Base-by-base conservation (phyloP, 2,113 vertebrate genomes). In the Toxotes jaculatrix region DNA sequence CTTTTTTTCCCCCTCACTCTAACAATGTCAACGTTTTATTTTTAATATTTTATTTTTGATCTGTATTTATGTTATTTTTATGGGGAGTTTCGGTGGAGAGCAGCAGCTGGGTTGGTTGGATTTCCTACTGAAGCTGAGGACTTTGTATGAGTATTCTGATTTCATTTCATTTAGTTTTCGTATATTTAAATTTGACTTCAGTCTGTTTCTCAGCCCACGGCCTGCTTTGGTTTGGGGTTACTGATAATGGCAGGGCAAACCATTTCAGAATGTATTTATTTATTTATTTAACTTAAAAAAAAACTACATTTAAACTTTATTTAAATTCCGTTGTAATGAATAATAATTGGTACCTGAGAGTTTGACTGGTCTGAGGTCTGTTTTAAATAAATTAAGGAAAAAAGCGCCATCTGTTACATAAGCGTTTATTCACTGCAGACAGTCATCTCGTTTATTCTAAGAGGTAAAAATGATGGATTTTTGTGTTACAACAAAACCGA, bases 1-100 rank as follows among this genome's bases (percentile, higher is more conserved):
- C 1, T 7, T 8, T 14, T 11, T 0, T 51, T 23, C 4, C 0
- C 0, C 0, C 34, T 71, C 0, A 5, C 4, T 56, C 5, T 53
- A 2, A 12, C 0, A 8, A n/a, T 14, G 5, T 38, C 2, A 13
- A 0, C 4, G 5, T 14, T 45, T 60, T 34, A 27, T 27, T n/a
- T 65, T 64, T 27, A 8, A 19, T 13, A 43, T 43, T 43, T 12
- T 40, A 68, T 23, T 11, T 7, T 34, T 51, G 43, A 5, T 36
- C 36, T 0, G 9, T 55, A 32, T 47, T 47, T 4, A 3, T 61
- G 5, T 34, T 55, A 32, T 45, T 23, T 32, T 64, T 13, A 32
- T 5, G 1, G 4, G n/a, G 51, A 55, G 51, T 60, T 79, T 64
- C 45, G 14, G 2, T 19, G 53, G 32, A 31, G 19, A 23, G 34